Conservation (phyloP, 2,113 vertebrate species). For the Gorsachius goisagi region DNA sequence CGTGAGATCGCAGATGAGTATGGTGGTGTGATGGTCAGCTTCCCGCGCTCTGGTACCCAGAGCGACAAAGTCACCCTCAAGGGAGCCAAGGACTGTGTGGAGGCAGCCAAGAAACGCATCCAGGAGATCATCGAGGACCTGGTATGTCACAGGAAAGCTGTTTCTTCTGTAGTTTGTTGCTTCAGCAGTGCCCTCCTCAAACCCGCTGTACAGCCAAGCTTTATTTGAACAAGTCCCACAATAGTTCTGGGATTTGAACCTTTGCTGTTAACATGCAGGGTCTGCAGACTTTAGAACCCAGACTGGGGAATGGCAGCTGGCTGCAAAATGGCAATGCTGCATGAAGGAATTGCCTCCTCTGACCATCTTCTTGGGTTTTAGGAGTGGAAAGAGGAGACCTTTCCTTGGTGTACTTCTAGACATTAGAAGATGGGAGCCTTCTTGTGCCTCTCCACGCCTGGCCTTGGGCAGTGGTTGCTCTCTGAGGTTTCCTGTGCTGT, state of each 20-base stretch:
- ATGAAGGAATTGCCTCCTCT: background rate
- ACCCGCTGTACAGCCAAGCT: background rate
- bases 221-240: background rate
- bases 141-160: conserved; percentile 65
- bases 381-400: background rate
- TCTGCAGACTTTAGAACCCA: background rate
- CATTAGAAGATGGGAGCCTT: background rate
- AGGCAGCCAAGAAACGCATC: conserved; percentile 96
- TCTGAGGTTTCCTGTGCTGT: background rate
- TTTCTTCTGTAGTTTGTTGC: background rate
- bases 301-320: background rate
- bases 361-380: background rate
- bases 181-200: background rate
- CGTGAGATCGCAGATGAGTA: conserved; percentile 95
- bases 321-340: background rate
- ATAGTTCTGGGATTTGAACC: background rate
- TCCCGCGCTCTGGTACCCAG: conserved; percentile 89
- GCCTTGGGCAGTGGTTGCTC: background rate
- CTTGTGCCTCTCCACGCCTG: background rate
- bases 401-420: background rate
- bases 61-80: conserved; percentile 95
- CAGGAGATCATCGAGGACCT: conserved; percentile 94
- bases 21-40: conserved; percentile 96
- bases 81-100: conserved; percentile 97
- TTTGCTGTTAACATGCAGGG: background rate